phyloP scores from a whole-genome alignment of 1,140 invertebrate genomes.

The Meteorus sp. region DNA sequence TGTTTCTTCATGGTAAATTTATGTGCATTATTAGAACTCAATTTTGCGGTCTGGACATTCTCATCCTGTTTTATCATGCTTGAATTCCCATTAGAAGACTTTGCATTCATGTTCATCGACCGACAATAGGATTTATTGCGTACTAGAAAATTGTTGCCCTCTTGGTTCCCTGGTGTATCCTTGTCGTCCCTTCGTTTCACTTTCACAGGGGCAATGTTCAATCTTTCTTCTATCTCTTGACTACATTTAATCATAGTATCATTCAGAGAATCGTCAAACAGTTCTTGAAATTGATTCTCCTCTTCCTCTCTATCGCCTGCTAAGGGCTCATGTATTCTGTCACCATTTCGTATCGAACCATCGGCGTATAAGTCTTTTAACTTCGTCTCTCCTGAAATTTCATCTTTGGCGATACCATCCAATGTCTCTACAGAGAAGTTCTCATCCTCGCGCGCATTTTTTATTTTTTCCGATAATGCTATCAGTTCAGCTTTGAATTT shows the following conservation, averaged over 20 bases:
- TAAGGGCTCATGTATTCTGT: background rate
- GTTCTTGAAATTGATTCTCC: constrained; percentile 33
- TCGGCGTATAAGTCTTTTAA: constrained; percentile 20
- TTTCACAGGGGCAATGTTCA: constrained; percentile 26
- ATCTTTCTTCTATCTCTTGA: constrained; percentile 46
- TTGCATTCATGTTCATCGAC: too few relatives aligned
- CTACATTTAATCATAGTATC: constrained; percentile 45
- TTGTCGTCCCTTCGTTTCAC: background rate
- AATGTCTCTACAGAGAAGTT: background rate
- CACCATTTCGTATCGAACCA: background rate
- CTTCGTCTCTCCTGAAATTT: constrained; percentile 17
- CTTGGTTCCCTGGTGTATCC: background rate
- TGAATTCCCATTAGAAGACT: too few relatives aligned
- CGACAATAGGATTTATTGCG: too few relatives aligned
- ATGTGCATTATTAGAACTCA: too few relatives aligned
- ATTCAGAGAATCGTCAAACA: constrained; percentile 45
- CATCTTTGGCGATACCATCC: background rate
- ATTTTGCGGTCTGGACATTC: too few relatives aligned
- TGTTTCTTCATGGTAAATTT: too few relatives aligned
- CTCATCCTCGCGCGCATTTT: constrained; percentile 18
- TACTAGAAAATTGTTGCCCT: too few relatives aligned
- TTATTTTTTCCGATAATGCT: constrained; percentile 37
- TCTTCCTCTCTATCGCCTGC: background rate
- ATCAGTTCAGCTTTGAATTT: constrained; percentile 41
- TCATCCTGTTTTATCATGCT: too few relatives aligned